Percentiles rank a stretch among this genome's conserved stretches.
phyloP scores from a whole-genome alignment of 2,113 vertebrate genomes.

The Pangasianodon gigas region DNA sequence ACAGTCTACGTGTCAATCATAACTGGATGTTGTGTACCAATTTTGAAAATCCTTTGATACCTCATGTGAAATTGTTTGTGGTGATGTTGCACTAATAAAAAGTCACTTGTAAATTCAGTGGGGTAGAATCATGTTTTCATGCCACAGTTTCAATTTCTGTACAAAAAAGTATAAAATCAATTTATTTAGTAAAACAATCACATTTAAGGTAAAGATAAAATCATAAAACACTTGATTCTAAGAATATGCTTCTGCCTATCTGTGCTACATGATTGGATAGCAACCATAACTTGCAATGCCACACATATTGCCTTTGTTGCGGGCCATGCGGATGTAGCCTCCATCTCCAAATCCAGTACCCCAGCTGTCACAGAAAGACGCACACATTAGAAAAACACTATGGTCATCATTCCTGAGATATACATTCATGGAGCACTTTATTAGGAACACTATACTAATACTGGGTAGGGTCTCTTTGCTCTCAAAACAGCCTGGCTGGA shows the following conservation, averaged over 20 bases:
- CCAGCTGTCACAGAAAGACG: constrained; percentile 67
- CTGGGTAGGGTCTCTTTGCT: too few relatives aligned
- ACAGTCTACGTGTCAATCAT: constrained; percentile 79
- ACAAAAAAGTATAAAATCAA: constrained; percentile 1
- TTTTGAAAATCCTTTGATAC: constrained; percentile 78
- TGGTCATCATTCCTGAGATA: background rate
- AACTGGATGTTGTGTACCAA: constrained; percentile 80
- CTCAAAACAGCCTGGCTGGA: too few relatives aligned
- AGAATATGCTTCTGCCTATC: background rate
- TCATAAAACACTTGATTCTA: background rate
- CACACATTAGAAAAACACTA: background rate
- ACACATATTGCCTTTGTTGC: constrained; percentile 75
- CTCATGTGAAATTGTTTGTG: constrained; percentile 84
- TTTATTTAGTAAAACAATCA: constrained; percentile 5
- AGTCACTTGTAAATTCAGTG: constrained; percentile 69
- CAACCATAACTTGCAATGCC: constrained; percentile 68
- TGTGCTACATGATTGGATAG: constrained; percentile 69
- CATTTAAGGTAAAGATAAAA: background rate
- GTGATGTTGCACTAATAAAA: constrained; percentile 84
- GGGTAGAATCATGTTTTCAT: constrained; percentile 23
- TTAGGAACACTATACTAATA: too few relatives aligned
- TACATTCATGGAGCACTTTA: too few relatives aligned
- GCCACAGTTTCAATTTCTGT: background rate
- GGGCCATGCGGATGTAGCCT: constrained; percentile 77
- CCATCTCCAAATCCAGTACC: constrained; percentile 66